These are phyloP conservation scores for Zaprionus vittiger DNA, from an alignment of 1,140 invertebrate species.

Conservation along the genomic window DNA sequence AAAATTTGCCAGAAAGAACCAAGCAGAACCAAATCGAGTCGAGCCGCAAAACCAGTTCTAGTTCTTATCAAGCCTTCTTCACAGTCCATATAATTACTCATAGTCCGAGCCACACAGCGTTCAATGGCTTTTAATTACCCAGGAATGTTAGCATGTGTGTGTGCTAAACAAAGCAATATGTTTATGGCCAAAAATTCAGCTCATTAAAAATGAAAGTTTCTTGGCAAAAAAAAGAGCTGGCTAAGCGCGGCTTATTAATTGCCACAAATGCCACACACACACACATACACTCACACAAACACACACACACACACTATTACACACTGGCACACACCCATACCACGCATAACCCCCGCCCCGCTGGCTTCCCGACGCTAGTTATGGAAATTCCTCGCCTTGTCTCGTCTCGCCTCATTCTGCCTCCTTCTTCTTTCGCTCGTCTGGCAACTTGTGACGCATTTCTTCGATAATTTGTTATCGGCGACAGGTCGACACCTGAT, in stretches of 20 bases:
- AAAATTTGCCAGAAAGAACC: slow-evolving; percentile 18
- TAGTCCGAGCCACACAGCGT: slow-evolving; percentile 39
- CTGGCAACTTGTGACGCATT: slow-evolving; percentile 39
- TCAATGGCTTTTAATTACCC: slow-evolving; percentile 74
- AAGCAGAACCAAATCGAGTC: slow-evolving; percentile 27
- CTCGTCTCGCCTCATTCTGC: slow-evolving; percentile 2
- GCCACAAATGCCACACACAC: slow-evolving; percentile 39
- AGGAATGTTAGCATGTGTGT: slow-evolving; percentile 54
- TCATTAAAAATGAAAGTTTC: slow-evolving; percentile 81
- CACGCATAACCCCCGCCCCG: slow-evolving; percentile 2
- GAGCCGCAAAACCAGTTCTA: slow-evolving; percentile 67
- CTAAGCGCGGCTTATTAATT: slow-evolving; percentile 67
- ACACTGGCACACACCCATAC: background rate
- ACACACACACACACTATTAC: background rate
- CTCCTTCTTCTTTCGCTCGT: slow-evolving; percentile 15
- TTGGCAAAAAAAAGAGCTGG: slow-evolving; percentile 24
- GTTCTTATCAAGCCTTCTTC: slow-evolving; percentile 79
- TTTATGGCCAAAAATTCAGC: slow-evolving; percentile 52
- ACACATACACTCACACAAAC: background rate
- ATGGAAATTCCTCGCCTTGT: slow-evolving; percentile 43
- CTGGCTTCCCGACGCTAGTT: background rate
- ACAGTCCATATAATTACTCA: slow-evolving; percentile 76
- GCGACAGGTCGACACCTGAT: slow-evolving; percentile 35
- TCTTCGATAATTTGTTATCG: slow-evolving; percentile 27
- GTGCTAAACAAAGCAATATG: slow-evolving; percentile 45